phyloP scores from a whole-genome alignment of 2,888 invertebrate species.

The Watsonalla cultraria region DNA sequence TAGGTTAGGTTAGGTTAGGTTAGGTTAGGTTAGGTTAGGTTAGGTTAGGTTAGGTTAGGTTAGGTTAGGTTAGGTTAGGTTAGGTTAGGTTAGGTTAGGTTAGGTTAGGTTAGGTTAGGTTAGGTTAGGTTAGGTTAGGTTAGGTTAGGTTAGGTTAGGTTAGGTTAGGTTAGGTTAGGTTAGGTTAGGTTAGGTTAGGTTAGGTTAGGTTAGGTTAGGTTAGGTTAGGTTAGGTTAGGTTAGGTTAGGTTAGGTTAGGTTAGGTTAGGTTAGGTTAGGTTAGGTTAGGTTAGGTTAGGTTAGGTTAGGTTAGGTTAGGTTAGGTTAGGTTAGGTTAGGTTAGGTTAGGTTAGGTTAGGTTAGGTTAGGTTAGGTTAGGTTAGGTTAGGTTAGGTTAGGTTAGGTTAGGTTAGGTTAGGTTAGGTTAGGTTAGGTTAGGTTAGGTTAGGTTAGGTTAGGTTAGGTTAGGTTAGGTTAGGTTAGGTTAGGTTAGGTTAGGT shows the following conservation, averaged over 20 bases:
- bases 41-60: conserved; percentile 10
- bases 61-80: conserved; percentile 9
- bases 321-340: conserved; percentile 8
- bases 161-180: conserved; percentile 6
- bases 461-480: no score
- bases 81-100: conserved; percentile 7
- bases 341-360: conserved; percentile 8
- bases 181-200: conserved; percentile 6
- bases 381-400: conserved; percentile 4
- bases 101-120: conserved; percentile 4
- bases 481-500: no score
- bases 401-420: conserved; percentile 9
- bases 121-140: conserved; percentile 5
- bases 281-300: conserved; percentile 6
- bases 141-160: conserved; percentile 6
- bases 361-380: conserved; percentile 7
- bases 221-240: conserved; percentile 6
- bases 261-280: conserved; percentile 6
- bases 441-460: no score
- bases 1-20: conserved; percentile 9
- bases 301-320: conserved; percentile 6
- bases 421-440: conserved; percentile 4
- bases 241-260: conserved; percentile 6
- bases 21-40: conserved; percentile 10
- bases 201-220: conserved; percentile 6